A percentile compares a stretch with the other conserved stretches of the same genome.
phyloP scores from a whole-genome alignment of 2,888 invertebrate species.

The Drepana falcataria region DNA sequence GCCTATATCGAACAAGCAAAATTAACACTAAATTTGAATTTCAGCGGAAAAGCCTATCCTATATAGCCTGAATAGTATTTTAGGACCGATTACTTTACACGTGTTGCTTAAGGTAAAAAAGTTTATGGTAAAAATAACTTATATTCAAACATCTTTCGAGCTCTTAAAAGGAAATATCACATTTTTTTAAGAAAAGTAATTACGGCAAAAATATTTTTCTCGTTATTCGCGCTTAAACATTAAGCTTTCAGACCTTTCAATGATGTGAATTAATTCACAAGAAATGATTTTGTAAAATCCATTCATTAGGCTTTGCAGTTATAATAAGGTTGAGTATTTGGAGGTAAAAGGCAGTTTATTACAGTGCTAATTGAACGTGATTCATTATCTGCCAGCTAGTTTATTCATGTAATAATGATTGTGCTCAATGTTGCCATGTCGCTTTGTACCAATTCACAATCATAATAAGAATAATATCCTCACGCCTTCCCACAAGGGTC shows the following conservation, averaged over 20 bases:
- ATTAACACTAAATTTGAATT: slow-evolving; percentile 54
- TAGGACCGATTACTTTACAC: not conserved
- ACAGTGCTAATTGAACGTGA: slow-evolving; percentile 44
- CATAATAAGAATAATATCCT: not conserved
- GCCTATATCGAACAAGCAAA: slow-evolving; percentile 50
- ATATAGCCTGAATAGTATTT: not conserved
- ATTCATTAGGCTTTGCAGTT: slow-evolving; percentile 10
- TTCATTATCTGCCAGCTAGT: slow-evolving; percentile 43
- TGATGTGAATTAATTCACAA: slow-evolving; percentile 12
- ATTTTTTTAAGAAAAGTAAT: not conserved
- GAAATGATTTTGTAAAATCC: slow-evolving; percentile 12
- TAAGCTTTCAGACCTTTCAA: slow-evolving; percentile 20
- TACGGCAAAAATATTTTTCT: not conserved
- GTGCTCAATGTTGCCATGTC: slow-evolving; percentile 10
- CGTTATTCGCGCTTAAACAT: slow-evolving; percentile 12
- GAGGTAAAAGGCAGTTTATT: slow-evolving; percentile 36
- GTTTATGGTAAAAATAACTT: not conserved
- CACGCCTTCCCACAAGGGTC: no score
- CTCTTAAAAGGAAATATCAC: not conserved
- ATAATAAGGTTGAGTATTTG: slow-evolving; percentile 9
- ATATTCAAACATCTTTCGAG: not conserved
- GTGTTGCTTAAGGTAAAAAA: not conserved
- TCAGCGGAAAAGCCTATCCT: slow-evolving; percentile 20
- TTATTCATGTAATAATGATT: slow-evolving; percentile 34
- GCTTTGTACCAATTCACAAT: not conserved